Conservation (phyloP, 2,888 invertebrate species). For the Timema cristinae region DNA sequence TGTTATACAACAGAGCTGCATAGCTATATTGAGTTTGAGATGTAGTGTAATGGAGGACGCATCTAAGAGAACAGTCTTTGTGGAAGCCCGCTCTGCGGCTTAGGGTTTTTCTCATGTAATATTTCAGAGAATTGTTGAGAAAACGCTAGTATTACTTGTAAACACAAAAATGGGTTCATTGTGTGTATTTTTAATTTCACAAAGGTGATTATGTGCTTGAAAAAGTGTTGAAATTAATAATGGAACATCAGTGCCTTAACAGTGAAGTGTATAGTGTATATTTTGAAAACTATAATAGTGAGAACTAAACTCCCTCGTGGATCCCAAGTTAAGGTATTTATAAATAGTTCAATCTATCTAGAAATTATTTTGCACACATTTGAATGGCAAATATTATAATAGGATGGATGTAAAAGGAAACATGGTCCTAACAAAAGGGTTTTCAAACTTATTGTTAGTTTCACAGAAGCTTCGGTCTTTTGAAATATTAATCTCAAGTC, state of each 20-base stretch:
- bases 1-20: conserved; percentile 16
- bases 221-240: conserved; percentile 3
- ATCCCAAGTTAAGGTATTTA: conserved; percentile 16
- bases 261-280: conserved; percentile 11
- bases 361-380: background rate
- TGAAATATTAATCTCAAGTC: conserved; percentile 15
- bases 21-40: conserved; percentile 16
- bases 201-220: background rate
- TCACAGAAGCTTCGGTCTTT: conserved; percentile 2
- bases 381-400: no score
- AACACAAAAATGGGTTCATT: conserved; percentile 9
- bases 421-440: no score
- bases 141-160: conserved; percentile 1
- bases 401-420: no score
- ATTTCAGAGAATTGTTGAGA: background rate
- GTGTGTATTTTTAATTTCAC: conserved; percentile 9
- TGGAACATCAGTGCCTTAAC: background rate
- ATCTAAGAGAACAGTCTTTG: conserved; percentile 17
- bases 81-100: conserved; percentile 16
- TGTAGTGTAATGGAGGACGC: conserved; percentile 20
- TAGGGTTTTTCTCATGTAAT: no score
- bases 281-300: background rate
- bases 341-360: background rate
- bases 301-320: background rate
- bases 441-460: background rate